Percentiles rank a stretch among this genome's conserved stretches.
phyloP scores from a whole-genome alignment of 2,888 invertebrate genomes.

The Lamellibrachia columna region DNA sequence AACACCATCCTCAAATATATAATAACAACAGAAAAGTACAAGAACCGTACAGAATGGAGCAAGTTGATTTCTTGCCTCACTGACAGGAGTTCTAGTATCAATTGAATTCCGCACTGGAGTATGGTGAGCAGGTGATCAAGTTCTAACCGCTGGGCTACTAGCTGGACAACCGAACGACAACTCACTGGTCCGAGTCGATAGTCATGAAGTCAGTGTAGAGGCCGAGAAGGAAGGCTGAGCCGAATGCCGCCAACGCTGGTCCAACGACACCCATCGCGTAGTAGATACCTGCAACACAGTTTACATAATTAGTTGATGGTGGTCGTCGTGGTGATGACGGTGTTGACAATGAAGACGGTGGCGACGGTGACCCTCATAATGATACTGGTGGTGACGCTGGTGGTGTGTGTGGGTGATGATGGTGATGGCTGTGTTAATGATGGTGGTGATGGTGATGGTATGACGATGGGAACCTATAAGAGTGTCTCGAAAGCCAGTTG shows the following conservation, averaged over 20 bases:
- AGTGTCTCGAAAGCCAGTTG: no score
- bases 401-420: not conserved
- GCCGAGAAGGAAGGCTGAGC: slow-evolving; percentile 38
- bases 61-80: no score
- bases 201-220: slow-evolving; percentile 40
- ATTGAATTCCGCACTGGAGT: no score
- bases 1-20: no score
- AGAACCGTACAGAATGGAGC: no score
- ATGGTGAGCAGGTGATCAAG: no score
- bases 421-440: no score
- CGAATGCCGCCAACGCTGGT: slow-evolving; percentile 41
- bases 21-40: no score
- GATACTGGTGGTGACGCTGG: no score
- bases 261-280: slow-evolving; percentile 41
- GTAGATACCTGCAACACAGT: slow-evolving; percentile 39
- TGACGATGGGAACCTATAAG: no score
- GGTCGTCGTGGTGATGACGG: not conserved
- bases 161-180: not conserved
- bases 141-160: not conserved
- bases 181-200: not conserved
- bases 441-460: no score
- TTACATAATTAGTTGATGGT: not conserved
- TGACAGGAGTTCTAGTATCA: no score
- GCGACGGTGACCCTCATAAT: not conserved
- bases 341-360: not conserved